phyloP scores from a whole-genome alignment of 2,797 vertebrate genomes.

The Acanthurus lineatus region DNA sequence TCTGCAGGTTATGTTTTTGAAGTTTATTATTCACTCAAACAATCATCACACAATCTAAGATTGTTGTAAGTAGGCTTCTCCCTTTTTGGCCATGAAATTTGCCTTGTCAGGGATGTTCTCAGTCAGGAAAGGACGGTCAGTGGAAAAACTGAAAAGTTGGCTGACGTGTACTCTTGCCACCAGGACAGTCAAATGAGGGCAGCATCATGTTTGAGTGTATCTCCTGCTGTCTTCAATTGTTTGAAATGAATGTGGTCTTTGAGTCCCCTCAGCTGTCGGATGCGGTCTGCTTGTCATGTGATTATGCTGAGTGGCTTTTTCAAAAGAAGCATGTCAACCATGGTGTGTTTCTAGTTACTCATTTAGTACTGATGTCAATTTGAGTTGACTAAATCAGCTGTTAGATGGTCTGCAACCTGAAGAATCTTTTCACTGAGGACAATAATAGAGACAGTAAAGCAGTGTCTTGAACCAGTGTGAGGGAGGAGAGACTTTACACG shows the following conservation, averaged over 20 bases:
- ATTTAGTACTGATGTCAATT: no score
- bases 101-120: constrained; percentile 28
- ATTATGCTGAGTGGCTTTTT: constrained; percentile 22
- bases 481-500: background rate
- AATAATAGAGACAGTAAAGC: no score
- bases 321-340: constrained; percentile 12
- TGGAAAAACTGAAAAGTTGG: constrained; percentile 31
- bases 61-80: background rate
- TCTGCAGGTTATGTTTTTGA: background rate
- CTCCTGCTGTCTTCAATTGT: constrained; percentile 20
- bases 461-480: no score
- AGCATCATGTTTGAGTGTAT: constrained; percentile 6
- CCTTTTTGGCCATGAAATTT: constrained; percentile 18
- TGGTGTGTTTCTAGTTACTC: background rate
- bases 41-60: constrained; percentile 1
- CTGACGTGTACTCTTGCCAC: background rate
- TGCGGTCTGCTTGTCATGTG: constrained; percentile 27
- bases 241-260: constrained; percentile 47
- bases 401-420: background rate
- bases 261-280: constrained; percentile 4
- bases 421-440: no score
- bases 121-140: constrained; percentile 27
- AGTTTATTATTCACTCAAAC: constrained; percentile 1
- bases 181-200: background rate
- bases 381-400: background rate